Base-by-base conservation (phyloP, 2,888 invertebrate species). In the Seira ritae region DNA sequence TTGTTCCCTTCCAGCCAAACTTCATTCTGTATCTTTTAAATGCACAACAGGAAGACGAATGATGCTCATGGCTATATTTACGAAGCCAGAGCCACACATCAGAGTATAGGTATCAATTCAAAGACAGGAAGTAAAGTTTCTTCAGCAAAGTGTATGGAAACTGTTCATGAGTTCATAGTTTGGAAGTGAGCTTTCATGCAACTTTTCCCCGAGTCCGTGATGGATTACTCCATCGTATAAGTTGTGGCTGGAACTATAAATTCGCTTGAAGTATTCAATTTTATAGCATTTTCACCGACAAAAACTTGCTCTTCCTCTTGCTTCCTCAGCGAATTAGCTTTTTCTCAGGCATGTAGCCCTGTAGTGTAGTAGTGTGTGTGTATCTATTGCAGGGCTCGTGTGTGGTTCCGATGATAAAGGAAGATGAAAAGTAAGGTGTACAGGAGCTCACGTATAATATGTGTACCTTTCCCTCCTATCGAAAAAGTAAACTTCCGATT, bases 211-310 rank as follows among this genome's bases (percentile, higher is more conserved):
- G 71, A 68, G 72, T 83, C 17, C 46, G 62, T 83, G 83, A 83
- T 83, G 83, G 83, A 83, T 83, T 83, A 83, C 83, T 69, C 46
- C 24, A 72, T 82, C 72, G 50, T 50, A 77, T 46, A 66, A 77
- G 76, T 76, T 82, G 72, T 82, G 82, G 81, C 81, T 76, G 46
- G 65, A 73, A 24, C 37, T 42, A 65, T 42, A 65, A 50, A 50
- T 73, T 73, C 20, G 62, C 70, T 50, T 50, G 2, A 8, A 50
- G 50, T 50, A 50, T 50, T 50, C 50, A 50, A 50, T 50, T 50
- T 50, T 50, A 50, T 50, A 50, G 50, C 50, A n/a, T 50, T 50
- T 50, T 31, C 31, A 8, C 50, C 50, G 50, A 50, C 15, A 50
- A 50, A 42, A 50, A 50, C 50, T 50, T 50, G 50, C 50, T 50